phyloP scores from a whole-genome alignment of 2,113 vertebrate species.

The Neotoma lepida region DNA sequence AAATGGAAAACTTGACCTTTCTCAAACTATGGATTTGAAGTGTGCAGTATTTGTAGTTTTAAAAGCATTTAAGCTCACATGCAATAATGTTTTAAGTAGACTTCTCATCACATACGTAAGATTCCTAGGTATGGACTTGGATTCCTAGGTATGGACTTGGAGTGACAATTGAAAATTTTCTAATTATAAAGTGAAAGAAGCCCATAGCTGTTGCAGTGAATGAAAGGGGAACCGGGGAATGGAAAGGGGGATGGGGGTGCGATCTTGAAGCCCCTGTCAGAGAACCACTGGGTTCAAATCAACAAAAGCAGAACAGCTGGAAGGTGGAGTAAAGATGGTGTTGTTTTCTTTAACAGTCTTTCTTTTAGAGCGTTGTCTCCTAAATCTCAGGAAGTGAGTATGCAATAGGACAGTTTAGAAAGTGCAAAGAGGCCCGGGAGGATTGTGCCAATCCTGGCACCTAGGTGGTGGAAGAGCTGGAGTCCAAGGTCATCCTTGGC shows the following conservation, averaged over 20 bases:
- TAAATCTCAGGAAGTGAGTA: background rate
- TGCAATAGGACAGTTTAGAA: background rate
- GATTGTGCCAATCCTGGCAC: background rate
- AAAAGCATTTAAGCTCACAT: slow-evolving; percentile 39
- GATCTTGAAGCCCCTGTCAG: background rate
- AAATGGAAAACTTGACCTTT: slow-evolving; percentile 19
- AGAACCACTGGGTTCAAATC: background rate
- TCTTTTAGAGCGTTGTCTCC: background rate
- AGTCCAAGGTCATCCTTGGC: background rate
- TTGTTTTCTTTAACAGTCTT: background rate
- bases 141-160: background rate
- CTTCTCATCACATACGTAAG: slow-evolving; percentile 15
- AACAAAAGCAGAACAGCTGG: slow-evolving; percentile 48
- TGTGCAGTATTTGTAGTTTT: background rate
- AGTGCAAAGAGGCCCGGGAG: background rate
- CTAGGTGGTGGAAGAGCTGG: too few species aligned
- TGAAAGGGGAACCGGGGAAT: background rate
- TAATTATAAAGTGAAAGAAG: slow-evolving; percentile 36
- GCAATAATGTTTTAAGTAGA: background rate
- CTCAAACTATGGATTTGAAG: slow-evolving; percentile 37
- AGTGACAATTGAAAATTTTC: slow-evolving; percentile 9
- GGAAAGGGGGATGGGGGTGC: background rate
- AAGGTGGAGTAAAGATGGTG: background rate
- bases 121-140: background rate
- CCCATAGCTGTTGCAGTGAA: background rate